phyloP scores from a whole-genome alignment of 2,113 vertebrate genomes.

The Triplophysa rosa region DNA sequence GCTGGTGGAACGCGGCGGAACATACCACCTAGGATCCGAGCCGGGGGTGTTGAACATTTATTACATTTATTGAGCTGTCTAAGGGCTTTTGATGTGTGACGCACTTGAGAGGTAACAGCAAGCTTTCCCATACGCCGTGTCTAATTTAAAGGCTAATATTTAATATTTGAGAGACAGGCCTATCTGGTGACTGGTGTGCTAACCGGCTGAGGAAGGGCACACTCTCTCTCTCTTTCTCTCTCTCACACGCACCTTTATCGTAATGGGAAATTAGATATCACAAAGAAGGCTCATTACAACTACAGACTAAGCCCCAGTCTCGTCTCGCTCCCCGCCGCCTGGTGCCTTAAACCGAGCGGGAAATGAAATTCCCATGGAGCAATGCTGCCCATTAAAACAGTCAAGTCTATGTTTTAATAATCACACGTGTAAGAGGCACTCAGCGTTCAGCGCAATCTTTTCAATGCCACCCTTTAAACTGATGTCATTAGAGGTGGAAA shows the following conservation, averaged over 20 bases:
- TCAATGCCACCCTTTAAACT: constrained; percentile 39
- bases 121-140: constrained; percentile 80
- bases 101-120: constrained; percentile 72
- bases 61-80: constrained; percentile 82
- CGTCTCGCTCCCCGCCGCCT: background rate
- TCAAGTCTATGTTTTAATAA: constrained; percentile 44
- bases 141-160: constrained; percentile 86
- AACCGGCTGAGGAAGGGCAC: background rate
- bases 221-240: constrained; percentile 24
- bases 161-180: constrained; percentile 77
- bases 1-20: constrained; percentile 69
- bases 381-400: constrained; percentile 54
- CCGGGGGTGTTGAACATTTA: constrained; percentile 80
- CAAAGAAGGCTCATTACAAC: constrained; percentile 61
- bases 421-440: constrained; percentile 37
- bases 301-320: background rate
- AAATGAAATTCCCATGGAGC: constrained; percentile 57
- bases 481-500: constrained; percentile 28
- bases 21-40: constrained; percentile 78
- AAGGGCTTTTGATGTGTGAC: constrained; percentile 79
- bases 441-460: background rate
- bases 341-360: constrained; percentile 32
- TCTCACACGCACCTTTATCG: constrained; percentile 29
- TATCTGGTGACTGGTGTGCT: constrained; percentile 58
- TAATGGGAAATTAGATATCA: constrained; percentile 60